These are phyloP conservation scores for Ceyx erithaca DNA, from an alignment of 2,797 vertebrate species.

Conservation along the genomic window DNA sequence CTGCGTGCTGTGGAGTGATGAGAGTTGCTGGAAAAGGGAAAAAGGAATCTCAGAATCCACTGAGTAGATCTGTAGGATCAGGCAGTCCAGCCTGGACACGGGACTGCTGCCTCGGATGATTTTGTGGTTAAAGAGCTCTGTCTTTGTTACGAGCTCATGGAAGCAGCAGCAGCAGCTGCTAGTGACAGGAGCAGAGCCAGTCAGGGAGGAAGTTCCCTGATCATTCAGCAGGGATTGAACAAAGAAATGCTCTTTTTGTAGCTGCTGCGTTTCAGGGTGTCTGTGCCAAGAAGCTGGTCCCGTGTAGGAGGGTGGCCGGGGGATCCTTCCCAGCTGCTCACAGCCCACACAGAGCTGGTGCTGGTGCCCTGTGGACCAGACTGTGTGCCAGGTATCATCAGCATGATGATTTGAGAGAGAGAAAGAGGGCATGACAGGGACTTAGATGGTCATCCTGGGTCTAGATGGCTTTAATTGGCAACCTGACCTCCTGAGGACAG, in stretches of 20 bases:
- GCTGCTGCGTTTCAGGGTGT: neutral
- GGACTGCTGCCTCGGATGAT: neutral
- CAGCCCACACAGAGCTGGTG: neutral
- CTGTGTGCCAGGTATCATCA: neutral
- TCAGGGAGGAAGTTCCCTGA: neutral
- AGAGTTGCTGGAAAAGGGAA: neutral
- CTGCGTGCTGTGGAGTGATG: neutral
- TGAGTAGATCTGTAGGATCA: neutral
- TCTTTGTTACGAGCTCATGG: conserved; percentile 1
- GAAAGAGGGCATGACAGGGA: neutral
- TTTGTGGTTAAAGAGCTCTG: neutral
- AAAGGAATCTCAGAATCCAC: neutral
- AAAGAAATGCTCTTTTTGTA: neutral
- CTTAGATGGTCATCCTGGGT: neutral
- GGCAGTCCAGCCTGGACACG: neutral
- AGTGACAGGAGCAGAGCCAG: neutral
- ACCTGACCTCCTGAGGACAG: neutral
- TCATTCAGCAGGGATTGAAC: neutral
- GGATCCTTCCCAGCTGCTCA: neutral
- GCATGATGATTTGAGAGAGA: neutral
- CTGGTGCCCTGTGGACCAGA: neutral
- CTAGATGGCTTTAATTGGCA: neutral
- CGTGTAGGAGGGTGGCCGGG: neutral
- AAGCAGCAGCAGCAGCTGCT: conserved; percentile 14
- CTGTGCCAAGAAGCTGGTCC: neutral